A percentile compares a stretch with the other conserved stretches of the same genome.
phyloP scores from a whole-genome alignment of 2,113 vertebrate genomes.

The Zapornia atra region DNA sequence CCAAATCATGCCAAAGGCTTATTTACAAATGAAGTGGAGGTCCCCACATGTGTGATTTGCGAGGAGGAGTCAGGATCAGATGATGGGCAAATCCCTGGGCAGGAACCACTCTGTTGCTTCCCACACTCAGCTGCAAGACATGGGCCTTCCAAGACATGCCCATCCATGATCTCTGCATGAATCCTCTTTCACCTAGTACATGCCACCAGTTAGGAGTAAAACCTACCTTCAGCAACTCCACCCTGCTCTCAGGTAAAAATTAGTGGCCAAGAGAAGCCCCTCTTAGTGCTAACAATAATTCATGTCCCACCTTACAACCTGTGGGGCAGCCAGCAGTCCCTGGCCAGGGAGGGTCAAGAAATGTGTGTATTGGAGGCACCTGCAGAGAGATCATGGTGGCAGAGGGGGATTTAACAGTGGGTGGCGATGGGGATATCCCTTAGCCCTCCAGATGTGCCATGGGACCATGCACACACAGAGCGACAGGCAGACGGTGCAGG shows the following conservation, averaged over 20 bases:
- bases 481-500: accelerated
- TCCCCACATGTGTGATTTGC: background rate
- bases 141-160: too few species aligned
- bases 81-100: background rate
- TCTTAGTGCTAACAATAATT: background rate
- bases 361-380: accelerated
- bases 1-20: background rate
- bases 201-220: background rate
- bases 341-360: background rate
- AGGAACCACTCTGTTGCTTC: background rate
- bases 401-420: background rate
- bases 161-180: background rate
- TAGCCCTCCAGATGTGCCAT: background rate
- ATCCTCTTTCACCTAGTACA: background rate
- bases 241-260: background rate
- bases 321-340: accelerated
- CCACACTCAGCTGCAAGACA: background rate
- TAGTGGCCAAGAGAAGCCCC: background rate
- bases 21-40: background rate
- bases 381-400: background rate
- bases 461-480: accelerated
- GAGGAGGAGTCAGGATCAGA: background rate
- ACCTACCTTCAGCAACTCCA: accelerated
- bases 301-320: background rate
- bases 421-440: background rate